phyloP scores from a whole-genome alignment of 2,888 invertebrate species.

The Osedax fenrisi region DNA sequence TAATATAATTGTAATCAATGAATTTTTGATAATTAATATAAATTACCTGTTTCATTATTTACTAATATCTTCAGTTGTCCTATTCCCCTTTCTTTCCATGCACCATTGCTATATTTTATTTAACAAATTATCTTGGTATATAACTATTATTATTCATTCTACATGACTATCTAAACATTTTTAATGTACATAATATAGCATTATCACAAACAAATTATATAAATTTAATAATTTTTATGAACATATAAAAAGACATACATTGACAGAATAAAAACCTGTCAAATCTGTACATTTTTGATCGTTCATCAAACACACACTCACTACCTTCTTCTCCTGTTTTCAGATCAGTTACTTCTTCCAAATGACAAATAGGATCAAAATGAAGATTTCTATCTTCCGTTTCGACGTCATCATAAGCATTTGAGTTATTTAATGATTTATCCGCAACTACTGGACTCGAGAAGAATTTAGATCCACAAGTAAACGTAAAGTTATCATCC shows the following conservation, averaged over 20 bases:
- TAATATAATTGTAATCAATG: too few species aligned
- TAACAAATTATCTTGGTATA: too few species aligned
- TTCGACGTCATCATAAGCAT: not conserved
- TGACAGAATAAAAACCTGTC: too few species aligned
- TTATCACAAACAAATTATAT: too few species aligned
- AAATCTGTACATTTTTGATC: conserved; percentile 71
- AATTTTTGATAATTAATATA: too few species aligned
- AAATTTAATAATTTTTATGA: too few species aligned
- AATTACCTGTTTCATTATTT: too few species aligned
- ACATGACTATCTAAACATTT: too few species aligned
- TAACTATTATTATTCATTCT: too few species aligned
- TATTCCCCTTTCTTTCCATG: not conserved
- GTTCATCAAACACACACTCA: conserved; percentile 61
- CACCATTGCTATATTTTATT: not conserved
- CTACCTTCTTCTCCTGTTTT: conserved; percentile 82
- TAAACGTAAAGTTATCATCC: not conserved
- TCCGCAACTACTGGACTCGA: not conserved
- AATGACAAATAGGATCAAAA: not conserved
- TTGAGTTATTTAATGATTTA: not conserved
- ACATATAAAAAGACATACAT: too few species aligned
- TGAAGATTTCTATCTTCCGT: not conserved
- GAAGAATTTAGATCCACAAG: not conserved
- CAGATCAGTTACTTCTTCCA: not conserved
- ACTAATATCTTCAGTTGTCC: not conserved
- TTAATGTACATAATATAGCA: too few species aligned